Conservation (phyloP, 2,113 vertebrate genomes). For the Hyperopisus bebe region DNA sequence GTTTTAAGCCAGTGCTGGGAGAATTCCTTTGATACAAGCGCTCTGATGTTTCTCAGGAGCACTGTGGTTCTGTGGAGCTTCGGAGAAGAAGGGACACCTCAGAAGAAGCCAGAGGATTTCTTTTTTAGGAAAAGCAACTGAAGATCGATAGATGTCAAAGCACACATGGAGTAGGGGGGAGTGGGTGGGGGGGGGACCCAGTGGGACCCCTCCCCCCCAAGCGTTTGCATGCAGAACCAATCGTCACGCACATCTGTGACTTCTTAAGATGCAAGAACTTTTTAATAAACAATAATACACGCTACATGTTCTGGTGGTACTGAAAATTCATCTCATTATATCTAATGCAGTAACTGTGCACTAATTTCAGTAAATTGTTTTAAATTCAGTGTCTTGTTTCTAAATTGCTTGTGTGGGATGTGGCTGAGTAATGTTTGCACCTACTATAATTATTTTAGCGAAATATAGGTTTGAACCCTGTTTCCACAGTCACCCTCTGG, state of each 20-base stretch:
- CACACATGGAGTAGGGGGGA: neutral
- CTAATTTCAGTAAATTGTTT: neutral
- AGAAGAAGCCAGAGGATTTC: neutral
- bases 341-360: neutral
- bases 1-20: neutral
- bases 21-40: neutral
- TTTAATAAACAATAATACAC: neutral
- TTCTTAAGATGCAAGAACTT: neutral
- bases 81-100: neutral
- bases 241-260: neutral
- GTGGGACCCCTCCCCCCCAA: neutral
- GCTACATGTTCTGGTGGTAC: neutral
- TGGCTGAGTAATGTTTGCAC: neutral
- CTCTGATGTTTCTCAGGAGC: neutral
- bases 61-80: neutral
- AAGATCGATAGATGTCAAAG: neutral
- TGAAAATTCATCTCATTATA: neutral
- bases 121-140: neutral
- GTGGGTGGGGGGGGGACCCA: neutral
- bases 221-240: neutral
- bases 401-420: neutral
- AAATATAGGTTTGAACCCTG: neutral
- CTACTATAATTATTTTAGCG: constrained; percentile 9
- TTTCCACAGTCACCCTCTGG: neutral
- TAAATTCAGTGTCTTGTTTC: neutral